Evolutionary conservation across 2,888 invertebrate genomes (phyloP).

Genomic region (Perizoma flavofasciatum): DNA sequence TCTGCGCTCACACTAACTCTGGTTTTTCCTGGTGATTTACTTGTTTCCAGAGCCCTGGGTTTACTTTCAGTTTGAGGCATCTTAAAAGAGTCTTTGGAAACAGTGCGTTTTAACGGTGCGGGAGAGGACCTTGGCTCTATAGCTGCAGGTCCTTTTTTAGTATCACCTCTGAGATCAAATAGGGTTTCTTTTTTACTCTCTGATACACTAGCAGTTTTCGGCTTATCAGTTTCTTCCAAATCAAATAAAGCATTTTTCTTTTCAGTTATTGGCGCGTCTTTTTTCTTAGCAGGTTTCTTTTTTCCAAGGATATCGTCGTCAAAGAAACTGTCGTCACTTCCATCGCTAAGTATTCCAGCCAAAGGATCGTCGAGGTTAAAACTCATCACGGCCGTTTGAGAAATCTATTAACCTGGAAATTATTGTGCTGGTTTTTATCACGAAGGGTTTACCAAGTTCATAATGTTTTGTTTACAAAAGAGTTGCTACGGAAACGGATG

Average conservation of each 20-base stretch:
- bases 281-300: conserved; percentile 67
- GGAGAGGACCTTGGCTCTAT: conserved; percentile 56
- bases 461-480: conserved; percentile 56
- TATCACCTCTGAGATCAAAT: conserved; percentile 51
- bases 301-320: conserved; percentile 83
- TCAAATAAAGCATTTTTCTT: conserved; percentile 74
- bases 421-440: not conserved
- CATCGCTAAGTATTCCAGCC: conserved; percentile 87
- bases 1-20: conserved; percentile 58
- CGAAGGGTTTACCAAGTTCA: too few relatives aligned
- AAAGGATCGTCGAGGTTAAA: conserved; percentile 86
- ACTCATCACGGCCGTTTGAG: conserved; percentile 63
- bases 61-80: conserved; percentile 48
- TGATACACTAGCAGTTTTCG: conserved; percentile 40
- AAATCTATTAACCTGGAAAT: conserved; percentile 8
- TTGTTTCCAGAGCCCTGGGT: conserved; percentile 43
- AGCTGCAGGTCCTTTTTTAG: conserved; percentile 38
- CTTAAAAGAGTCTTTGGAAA: conserved; percentile 63
- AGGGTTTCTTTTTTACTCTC: conserved; percentile 51
- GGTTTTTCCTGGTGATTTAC: conserved; percentile 61
- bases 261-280: conserved; percentile 54
- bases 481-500: conserved; percentile 66
- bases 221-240: conserved; percentile 54
- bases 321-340: conserved; percentile 89
- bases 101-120: conserved; percentile 51